These are phyloP conservation scores for Bryconaethiops microstoma DNA, from an alignment of 2,797 vertebrate species.

Conservation along the genomic window DNA sequence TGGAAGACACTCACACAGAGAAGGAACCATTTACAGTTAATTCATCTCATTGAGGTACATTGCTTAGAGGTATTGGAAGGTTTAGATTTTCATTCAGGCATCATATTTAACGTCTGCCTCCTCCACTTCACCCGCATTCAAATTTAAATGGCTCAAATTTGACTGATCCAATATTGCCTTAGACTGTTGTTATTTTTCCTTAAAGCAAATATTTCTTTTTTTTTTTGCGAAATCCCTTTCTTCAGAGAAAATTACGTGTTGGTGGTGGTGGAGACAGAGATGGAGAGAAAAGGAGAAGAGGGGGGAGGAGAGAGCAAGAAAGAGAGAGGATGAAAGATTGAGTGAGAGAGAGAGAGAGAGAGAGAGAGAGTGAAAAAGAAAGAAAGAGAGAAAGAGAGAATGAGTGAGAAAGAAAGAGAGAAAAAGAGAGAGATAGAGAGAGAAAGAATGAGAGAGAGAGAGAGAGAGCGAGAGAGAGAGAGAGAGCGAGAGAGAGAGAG, in stretches of 20 bases:
- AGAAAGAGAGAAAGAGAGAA: constrained; percentile 4
- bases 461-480: too few relatives aligned
- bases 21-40: constrained; percentile 86
- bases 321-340: neutral
- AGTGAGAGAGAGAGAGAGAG: neutral
- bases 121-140: constrained; percentile 78
- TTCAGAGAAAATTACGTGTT: constrained; percentile 67
- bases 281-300: constrained; percentile 9
- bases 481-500: too few relatives aligned
- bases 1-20: constrained; percentile 86
- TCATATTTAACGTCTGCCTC: constrained; percentile 83
- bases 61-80: constrained; percentile 87
- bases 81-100: constrained; percentile 87
- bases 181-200: constrained; percentile 81
- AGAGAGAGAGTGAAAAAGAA: too few relatives aligned
- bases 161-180: constrained; percentile 83
- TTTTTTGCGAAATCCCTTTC: constrained; percentile 77
- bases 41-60: constrained; percentile 87
- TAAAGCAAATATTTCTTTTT: constrained; percentile 76
- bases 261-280: constrained; percentile 59
- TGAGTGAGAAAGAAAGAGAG: neutral
- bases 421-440: neutral
- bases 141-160: constrained; percentile 83
- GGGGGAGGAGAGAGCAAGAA: constrained; percentile 43
- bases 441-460: too few relatives aligned